Conservation (phyloP, 2,113 vertebrate species). For the Perca flavescens region DNA sequence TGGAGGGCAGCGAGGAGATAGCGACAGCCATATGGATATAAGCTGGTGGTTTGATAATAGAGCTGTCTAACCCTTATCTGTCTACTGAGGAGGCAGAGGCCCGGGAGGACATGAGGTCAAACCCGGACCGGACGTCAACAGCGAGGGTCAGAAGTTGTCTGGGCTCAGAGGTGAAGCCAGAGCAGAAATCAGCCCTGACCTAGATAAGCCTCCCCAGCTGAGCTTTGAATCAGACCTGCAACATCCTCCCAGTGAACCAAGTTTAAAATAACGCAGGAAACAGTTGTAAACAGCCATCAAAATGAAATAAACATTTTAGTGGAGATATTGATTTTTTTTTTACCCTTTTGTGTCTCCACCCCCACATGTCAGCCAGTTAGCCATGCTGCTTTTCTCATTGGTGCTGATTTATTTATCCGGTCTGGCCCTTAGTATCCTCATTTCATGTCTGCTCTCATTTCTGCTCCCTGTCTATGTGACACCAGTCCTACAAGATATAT, state of each 20-base stretch:
- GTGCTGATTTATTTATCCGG: conserved; percentile 68
- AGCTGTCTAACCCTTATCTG: conserved; percentile 30
- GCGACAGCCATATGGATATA: conserved; percentile 32
- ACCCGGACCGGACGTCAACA: not conserved
- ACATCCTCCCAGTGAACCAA: conserved; percentile 26
- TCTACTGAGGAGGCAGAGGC: conserved; percentile 3
- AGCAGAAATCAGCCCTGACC: conserved; percentile 54
- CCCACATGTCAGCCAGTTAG: conserved; percentile 47
- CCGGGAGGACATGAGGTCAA: conserved; percentile 22
- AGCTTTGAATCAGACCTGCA: conserved; percentile 44
- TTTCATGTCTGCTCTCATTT: conserved; percentile 49
- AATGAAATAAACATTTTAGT: conserved; percentile 77
- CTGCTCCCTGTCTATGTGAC: conserved; percentile 25
- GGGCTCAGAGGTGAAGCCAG: conserved; percentile 42
- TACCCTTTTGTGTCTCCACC: conserved; percentile 54
- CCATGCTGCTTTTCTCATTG: conserved; percentile 50
- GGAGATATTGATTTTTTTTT: conserved; percentile 75
- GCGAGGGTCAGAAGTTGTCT: conserved; percentile 25
- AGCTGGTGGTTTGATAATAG: conserved; percentile 34
- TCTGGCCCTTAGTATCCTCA: conserved; percentile 50
- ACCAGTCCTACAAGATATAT: conserved; percentile 25
- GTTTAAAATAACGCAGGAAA: conserved; percentile 39
- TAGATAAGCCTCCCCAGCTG: conserved; percentile 42
- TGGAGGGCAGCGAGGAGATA: conserved; percentile 42
- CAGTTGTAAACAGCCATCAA: conserved; percentile 74